Conservation (phyloP, 2,113 vertebrate species). For the Perca schrenkii region DNA sequence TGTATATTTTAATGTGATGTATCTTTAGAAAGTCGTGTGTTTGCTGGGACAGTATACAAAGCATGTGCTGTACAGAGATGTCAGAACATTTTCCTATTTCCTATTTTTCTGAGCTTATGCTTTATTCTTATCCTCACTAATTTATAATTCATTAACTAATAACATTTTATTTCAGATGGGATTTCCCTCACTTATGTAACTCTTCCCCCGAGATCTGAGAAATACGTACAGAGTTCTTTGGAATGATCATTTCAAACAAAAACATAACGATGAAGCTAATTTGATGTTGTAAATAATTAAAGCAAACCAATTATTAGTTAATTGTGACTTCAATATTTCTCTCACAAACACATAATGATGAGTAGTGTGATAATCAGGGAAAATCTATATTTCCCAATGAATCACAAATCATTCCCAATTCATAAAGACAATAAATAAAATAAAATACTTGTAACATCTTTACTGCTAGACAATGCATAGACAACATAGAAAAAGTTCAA, state of each 20-base stretch:
- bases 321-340: background rate
- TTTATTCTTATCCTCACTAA: constrained; percentile 39
- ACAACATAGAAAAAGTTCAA: background rate
- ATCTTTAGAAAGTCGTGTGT: background rate
- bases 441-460: background rate
- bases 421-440: background rate
- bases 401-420: background rate
- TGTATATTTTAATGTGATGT: constrained; percentile 23
- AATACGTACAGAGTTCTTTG: background rate
- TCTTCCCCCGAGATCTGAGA: background rate
- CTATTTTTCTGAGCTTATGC: constrained; percentile 20
- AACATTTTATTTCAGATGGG: constrained; percentile 28
- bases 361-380: background rate
- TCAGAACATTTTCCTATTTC: constrained; percentile 38
- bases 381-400: background rate
- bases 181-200: constrained; percentile 29
- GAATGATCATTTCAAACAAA: background rate
- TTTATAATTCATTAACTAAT: constrained; percentile 55
- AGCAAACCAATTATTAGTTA: background rate
- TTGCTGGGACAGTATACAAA: constrained; percentile 17
- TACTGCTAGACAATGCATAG: background rate
- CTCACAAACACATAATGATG: background rate
- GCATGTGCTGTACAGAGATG: constrained; percentile 5
- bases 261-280: background rate
- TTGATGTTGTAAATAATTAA: background rate